Percentiles rank a stretch among this genome's conserved stretches.
phyloP scores from a whole-genome alignment of 1,140 invertebrate species.

The Oedothorax gibbosus region DNA sequence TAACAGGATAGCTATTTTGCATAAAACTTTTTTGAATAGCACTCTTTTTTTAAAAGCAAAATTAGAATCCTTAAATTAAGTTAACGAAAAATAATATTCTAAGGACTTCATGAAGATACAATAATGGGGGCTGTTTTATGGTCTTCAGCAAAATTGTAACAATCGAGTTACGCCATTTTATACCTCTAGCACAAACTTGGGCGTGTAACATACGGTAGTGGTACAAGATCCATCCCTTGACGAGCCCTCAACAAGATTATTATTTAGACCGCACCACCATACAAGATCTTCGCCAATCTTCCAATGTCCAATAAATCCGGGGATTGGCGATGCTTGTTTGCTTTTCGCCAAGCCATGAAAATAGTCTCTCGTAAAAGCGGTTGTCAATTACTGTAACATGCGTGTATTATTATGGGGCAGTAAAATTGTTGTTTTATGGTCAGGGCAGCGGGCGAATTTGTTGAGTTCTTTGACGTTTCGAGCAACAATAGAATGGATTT shows the following conservation, averaged over 20 bases:
- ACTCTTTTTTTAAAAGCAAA: too few relatives aligned
- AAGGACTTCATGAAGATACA: too few relatives aligned
- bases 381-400: conserved; percentile 32
- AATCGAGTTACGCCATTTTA: too few relatives aligned
- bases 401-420: conserved; percentile 20
- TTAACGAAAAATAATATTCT: too few relatives aligned
- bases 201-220: conserved; percentile 23
- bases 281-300: conserved; percentile 2
- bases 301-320: conserved; percentile 12
- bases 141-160: too few relatives aligned
- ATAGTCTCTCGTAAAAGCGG: conserved; percentile 16
- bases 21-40: too few relatives aligned
- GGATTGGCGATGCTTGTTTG: conserved; percentile 13
- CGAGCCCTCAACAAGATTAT: neutral
- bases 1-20: too few relatives aligned
- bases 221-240: neutral
- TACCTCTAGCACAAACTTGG: neutral
- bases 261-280: conserved; percentile 1
- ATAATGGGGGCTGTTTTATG: too few relatives aligned
- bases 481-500: too few relatives aligned
- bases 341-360: neutral
- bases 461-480: too few relatives aligned
- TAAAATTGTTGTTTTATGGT: neutral
- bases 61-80: too few relatives aligned
- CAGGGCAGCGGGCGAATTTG: neutral